phyloP scores from a whole-genome alignment of 2,888 invertebrate genomes.

The Noctua janthe region DNA sequence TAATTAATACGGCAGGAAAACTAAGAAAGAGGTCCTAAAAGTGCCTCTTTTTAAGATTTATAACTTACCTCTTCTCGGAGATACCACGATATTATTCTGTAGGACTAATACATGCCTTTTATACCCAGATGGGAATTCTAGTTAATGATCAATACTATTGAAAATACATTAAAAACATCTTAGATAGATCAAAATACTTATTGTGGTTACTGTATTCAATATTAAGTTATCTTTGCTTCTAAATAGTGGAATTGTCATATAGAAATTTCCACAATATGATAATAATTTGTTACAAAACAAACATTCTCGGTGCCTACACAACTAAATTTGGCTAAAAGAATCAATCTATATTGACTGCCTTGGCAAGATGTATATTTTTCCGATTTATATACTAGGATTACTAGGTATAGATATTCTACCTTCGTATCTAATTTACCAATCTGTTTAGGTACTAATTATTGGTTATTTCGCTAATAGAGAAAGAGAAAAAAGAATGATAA shows the following conservation, averaged over 20 bases:
- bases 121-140: constrained; percentile 35
- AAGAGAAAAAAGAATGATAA: neutral
- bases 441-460: neutral
- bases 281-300: neutral
- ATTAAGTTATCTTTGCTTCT: neutral
- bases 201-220: constrained; percentile 39
- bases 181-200: constrained; percentile 35
- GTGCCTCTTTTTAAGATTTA: neutral
- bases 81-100: neutral
- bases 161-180: constrained; percentile 65
- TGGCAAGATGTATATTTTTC: neutral
- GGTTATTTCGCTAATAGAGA: neutral
- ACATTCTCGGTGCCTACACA: neutral
- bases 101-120: constrained; percentile 28
- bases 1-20: neutral
- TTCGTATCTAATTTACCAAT: neutral
- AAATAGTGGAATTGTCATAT: constrained; percentile 15
- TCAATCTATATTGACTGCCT: neutral
- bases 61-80: constrained; percentile 43
- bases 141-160: constrained; percentile 63
- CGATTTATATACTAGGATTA: neutral
- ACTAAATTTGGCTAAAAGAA: neutral
- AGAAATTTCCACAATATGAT: constrained; percentile 48
- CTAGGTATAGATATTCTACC: neutral
- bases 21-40: neutral